Evolutionary conservation across 2,797 vertebrate genomes (phyloP).

Genomic region (Etheostoma nigrum): DNA sequence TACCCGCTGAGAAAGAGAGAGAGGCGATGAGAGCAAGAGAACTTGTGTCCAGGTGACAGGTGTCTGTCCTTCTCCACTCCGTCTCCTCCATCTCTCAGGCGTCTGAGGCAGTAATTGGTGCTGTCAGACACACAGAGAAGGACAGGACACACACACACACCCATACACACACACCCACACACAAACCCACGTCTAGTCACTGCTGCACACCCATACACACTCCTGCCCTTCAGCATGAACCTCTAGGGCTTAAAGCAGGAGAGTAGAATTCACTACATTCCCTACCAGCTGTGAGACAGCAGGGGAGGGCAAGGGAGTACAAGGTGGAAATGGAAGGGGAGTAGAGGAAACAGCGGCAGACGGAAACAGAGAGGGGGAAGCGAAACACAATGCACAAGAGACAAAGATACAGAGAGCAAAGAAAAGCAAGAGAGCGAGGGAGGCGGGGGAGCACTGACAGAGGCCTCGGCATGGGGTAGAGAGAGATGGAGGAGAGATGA

Average conservation of each 20-base stretch:
- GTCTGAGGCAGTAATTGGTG: conserved; percentile 78
- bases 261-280: conserved; percentile 66
- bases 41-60: conserved; percentile 66
- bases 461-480: conserved; percentile 43
- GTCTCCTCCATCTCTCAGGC: conserved; percentile 65
- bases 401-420: conserved; percentile 41
- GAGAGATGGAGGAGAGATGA: conserved; percentile 61
- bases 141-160: conserved; percentile 55
- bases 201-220: conserved; percentile 34
- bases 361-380: conserved; percentile 50
- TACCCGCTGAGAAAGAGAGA: conserved; percentile 53
- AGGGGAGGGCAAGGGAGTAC: conserved; percentile 45
- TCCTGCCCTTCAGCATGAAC: conserved; percentile 70
- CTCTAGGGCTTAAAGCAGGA: conserved; percentile 66
- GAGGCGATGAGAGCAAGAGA: conserved; percentile 64
- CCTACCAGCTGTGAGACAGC: conserved; percentile 68
- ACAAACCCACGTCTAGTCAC: conserved; percentile 17
- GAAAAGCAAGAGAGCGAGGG: conserved; percentile 30
- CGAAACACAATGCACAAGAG: conserved; percentile 61
- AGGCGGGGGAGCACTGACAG: conserved; percentile 23
- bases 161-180: conserved; percentile 22
- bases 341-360: conserved; percentile 55
- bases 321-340: conserved; percentile 49
- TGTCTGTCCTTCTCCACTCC: conserved; percentile 70
- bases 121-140: conserved; percentile 73